These are phyloP conservation scores for Oreonectes daqikongensis DNA, from an alignment of 2,797 vertebrate species.

Conservation along the genomic window DNA sequence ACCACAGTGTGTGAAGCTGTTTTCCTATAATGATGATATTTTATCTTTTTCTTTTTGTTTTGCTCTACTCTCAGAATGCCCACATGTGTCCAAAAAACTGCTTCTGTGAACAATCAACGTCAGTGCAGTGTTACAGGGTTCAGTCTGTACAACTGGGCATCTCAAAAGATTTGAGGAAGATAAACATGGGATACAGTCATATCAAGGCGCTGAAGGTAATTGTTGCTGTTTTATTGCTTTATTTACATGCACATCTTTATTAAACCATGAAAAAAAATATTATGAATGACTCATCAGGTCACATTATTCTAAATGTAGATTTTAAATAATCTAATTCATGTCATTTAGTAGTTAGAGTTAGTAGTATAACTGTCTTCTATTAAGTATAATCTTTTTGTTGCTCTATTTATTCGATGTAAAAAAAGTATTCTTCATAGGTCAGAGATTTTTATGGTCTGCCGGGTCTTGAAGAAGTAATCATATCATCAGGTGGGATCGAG, in stretches of 20 bases:
- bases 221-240: neutral
- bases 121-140: constrained; percentile 78
- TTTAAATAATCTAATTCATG: neutral
- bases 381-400: neutral
- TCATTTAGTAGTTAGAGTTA: neutral
- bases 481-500: constrained; percentile 80
- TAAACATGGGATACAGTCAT: constrained; percentile 79
- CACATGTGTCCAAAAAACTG: constrained; percentile 75
- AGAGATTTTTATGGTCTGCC: constrained; percentile 63
- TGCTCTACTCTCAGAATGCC: constrained; percentile 48
- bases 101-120: constrained; percentile 71
- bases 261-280: neutral
- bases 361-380: neutral
- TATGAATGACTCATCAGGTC: neutral
- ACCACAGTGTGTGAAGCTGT: constrained; percentile 13
- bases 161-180: constrained; percentile 64
- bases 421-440: neutral
- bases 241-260: neutral
- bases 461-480: constrained; percentile 77
- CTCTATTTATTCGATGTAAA: neutral
- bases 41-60: constrained; percentile 52
- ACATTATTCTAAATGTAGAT: neutral
- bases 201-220: constrained; percentile 78
- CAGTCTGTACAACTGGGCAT: constrained; percentile 61
- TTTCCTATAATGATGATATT: constrained; percentile 65